Evolutionary conservation across 1,140 invertebrate species (phyloP), one percentile per base, ranked within the genome.

Genomic region (Delia radicum): DNA sequence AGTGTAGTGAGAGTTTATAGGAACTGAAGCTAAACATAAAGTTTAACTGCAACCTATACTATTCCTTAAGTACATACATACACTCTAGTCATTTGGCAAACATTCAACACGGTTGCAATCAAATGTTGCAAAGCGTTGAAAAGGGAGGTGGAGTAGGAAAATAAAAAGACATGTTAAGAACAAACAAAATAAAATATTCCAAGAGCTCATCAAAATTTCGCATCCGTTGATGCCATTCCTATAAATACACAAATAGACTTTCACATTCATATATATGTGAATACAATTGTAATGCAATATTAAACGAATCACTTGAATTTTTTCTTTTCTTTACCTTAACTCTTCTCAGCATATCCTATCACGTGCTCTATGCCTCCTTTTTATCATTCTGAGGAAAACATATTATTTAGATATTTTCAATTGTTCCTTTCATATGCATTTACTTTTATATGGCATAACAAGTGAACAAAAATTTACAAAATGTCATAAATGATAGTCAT

Each of bases 201-300:
- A 18, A 21, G 21, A 55, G 48, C 48, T 55, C 48, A 55, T 55
- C 48, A 55, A 55, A 55, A 55, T 55, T 55, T 55, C 48, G 48
- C 48, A 55, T 55, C 48, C 48, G n/a, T 55, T 55, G n/a, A 55
- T 21, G 48, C 48, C n/a, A 55, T 55, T 55, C 18, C n/a, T n/a
- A n/a, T n/a, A n/a, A n/a, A n/a, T n/a, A n/a, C n/a, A n/a, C n/a
- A n/a, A n/a, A n/a, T 7, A 55, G 48, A 55, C 48, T n/a, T n/a
- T n/a, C n/a, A 55, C 48, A 55, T 21, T 55, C 48, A 24, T 2
- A 55, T 21, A 55, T 6, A 18, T 21, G 10, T 42, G 37, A 6
- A 55, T 55, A 18, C 48, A 55, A 55, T 55, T 55, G 48, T 55
- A 55, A 55, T 55, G 48, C 48, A 55, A 55, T 55, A 55, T 55